These are phyloP conservation scores for Gadopsis marmoratus DNA, from an alignment of 2,797 vertebrate genomes.

Conservation along the genomic window DNA sequence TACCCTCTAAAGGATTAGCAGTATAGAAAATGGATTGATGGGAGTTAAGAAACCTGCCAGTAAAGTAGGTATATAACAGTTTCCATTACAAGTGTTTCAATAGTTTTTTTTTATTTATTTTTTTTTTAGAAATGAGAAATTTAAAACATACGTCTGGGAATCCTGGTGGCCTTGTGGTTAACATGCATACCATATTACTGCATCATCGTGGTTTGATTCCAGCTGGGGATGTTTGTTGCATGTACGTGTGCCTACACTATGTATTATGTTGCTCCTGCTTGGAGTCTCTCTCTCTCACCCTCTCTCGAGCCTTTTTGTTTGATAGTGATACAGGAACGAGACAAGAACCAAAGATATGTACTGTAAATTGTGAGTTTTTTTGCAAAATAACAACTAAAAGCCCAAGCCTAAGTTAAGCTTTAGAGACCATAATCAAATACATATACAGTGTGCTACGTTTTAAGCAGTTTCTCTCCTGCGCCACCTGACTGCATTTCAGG, in stretches of 20 bases:
- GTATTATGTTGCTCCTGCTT: too few relatives aligned
- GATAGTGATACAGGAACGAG: too few relatives aligned
- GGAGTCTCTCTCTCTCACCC: not conserved
- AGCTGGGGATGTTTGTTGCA: not conserved
- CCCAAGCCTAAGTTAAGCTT: not conserved
- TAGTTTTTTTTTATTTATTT: not conserved
- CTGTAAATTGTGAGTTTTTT: not conserved
- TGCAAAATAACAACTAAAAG: not conserved
- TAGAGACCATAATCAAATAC: not conserved
- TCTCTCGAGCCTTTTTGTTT: too few relatives aligned
- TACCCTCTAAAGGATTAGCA: not conserved
- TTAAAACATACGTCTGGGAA: not conserved
- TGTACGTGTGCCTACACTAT: too few relatives aligned
- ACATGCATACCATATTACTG: not conserved
- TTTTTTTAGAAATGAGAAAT: not conserved
- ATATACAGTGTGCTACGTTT: not conserved
- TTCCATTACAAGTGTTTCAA: not conserved
- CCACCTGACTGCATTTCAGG: conserved; percentile 16
- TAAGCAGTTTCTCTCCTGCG: not conserved
- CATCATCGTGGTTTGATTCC: not conserved
- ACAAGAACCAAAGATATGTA: too few relatives aligned
- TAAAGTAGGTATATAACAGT: not conserved
- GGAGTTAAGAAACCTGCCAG: not conserved
- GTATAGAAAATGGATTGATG: too few relatives aligned
- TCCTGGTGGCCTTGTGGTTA: not conserved